Conservation (phyloP, 2,797 vertebrate genomes). For the Girardinus metallicus region DNA sequence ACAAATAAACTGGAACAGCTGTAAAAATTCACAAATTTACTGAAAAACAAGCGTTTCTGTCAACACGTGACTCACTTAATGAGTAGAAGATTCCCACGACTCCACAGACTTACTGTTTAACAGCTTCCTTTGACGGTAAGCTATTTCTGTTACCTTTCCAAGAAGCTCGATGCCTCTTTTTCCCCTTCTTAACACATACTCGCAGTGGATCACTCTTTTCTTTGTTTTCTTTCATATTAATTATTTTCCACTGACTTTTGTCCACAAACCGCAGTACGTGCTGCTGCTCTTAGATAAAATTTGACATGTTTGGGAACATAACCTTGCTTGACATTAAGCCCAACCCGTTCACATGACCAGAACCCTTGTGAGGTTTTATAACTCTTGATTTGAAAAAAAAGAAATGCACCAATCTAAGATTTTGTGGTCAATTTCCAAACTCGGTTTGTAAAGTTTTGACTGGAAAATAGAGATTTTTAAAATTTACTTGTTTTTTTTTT, state of each 20-base stretch:
- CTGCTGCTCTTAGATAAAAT: slow-evolving; percentile 19
- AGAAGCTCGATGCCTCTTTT: slow-evolving; percentile 17
- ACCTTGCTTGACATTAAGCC: slow-evolving; percentile 23
- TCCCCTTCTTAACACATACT: slow-evolving; percentile 15
- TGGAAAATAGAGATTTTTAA: background rate
- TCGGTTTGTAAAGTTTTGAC: background rate
- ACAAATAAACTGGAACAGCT: background rate
- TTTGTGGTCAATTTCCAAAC: background rate
- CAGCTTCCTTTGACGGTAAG: slow-evolving; percentile 17
- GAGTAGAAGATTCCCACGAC: background rate
- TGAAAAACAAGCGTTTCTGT: background rate
- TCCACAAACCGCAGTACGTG: slow-evolving; percentile 29
- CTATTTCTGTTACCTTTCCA: slow-evolving; percentile 42
- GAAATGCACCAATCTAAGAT: background rate
- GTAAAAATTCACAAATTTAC: background rate
- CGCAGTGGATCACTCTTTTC: slow-evolving; percentile 27
- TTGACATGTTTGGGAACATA: slow-evolving; percentile 27
- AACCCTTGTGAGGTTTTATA: slow-evolving; percentile 42
- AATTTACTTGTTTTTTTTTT: background rate
- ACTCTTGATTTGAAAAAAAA: background rate
- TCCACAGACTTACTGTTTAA: slow-evolving; percentile 22
- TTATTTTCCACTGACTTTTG: slow-evolving; percentile 58
- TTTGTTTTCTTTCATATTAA: slow-evolving; percentile 65
- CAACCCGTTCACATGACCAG: slow-evolving; percentile 34
- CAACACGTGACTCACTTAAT: background rate